Percentiles rank a stretch among this genome's conserved stretches.
phyloP scores from a whole-genome alignment of 1,140 invertebrate genomes.

The Danaus plexippus region DNA sequence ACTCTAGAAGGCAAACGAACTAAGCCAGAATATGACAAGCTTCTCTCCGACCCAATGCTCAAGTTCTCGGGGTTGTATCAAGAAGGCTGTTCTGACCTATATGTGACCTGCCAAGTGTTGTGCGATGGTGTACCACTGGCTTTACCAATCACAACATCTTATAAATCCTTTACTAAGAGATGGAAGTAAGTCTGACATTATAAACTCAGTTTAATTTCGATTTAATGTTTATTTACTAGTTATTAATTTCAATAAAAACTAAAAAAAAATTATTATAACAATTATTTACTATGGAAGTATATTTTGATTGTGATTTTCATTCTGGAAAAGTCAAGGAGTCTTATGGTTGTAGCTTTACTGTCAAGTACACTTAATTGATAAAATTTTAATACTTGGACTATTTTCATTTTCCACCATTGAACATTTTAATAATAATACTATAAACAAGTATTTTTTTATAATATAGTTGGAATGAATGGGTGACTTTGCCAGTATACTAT shows the following conservation, averaged over 20 bases:
- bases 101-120: conserved; percentile 90
- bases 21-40: conserved; percentile 89
- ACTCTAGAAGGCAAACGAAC: conserved; percentile 93
- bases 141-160: conserved; percentile 91
- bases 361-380: no score
- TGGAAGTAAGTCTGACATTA: conserved; percentile 84
- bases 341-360: no score
- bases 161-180: conserved; percentile 92
- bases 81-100: conserved; percentile 86
- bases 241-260: no score
- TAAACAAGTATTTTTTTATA: neutral
- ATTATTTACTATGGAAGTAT: no score
- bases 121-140: conserved; percentile 87
- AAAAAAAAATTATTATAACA: no score
- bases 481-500: conserved; percentile 91
- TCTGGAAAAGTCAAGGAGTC: no score
- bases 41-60: conserved; percentile 89
- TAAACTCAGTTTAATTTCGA: conserved; percentile 4
- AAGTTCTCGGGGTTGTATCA: conserved; percentile 93
- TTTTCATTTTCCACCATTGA: no score
- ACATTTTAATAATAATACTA: no score
- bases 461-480: conserved; percentile 97
- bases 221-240: no score
- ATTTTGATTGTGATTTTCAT: no score
- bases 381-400: no score